Base-by-base conservation (phyloP, 2,797 vertebrate genomes). In the Arnoldichthys spilopterus region DNA sequence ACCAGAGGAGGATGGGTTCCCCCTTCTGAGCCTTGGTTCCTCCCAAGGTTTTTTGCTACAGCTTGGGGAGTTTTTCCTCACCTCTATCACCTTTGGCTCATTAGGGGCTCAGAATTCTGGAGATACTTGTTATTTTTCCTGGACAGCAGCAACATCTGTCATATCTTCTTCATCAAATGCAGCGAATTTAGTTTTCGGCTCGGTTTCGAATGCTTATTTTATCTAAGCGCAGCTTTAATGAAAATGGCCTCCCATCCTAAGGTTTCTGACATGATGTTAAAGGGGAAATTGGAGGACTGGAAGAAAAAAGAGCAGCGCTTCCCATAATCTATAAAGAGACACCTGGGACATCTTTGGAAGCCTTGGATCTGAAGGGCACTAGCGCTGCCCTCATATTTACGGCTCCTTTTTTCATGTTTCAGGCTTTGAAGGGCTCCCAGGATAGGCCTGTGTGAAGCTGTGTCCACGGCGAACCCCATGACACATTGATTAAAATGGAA, bases 401-500 rank as follows among this genome's bases (percentile, higher is more conserved):
- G 68, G 74, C 47, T 73, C 30, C 76, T 45, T 68, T 85, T 85
- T 87, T 85, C 79, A 61, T 11, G 58, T 70, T 47, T 78, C 73
- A 73, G 64, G 76, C 89, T 90, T 87, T 87, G 85, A 87, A 87
- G 81, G 64, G 72, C 82, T 89, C 87, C 82, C 86, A 86, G 80
- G 61, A 81, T 81, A 62, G 54, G 45, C 4, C 58, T 49, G 75
- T 85, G 77, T 80, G 79, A 80, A 86, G 79, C 82, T 78, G 80
- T 82, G 83, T 83, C 87, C 85, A 87, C 83, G 76, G 83, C 86
- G 82, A 88, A 78, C 86, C 87, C 83, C 83, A 72, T 85, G 80
- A 87, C 80, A 82, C 82, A 85, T 88, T 85, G 88, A 90, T 92
- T 90, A 88, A 89, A 91, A 90, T 90, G 87, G 84, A 92, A 91